Conservation (phyloP, 1,140 invertebrate species). For the Helicorthomorpha holstii region DNA sequence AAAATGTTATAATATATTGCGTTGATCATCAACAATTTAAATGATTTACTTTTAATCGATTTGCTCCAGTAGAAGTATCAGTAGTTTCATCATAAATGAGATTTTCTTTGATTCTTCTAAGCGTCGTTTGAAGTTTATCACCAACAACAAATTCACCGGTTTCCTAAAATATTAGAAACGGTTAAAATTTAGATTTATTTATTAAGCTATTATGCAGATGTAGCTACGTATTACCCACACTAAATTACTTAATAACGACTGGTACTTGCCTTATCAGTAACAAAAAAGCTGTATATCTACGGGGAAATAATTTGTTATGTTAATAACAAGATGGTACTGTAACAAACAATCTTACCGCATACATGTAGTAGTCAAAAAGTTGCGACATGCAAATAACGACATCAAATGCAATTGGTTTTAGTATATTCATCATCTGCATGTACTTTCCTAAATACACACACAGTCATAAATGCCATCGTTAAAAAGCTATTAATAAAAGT, state of each 20-base stretch:
- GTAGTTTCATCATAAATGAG: conserved; percentile 27
- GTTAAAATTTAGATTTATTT: no score
- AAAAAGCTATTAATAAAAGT: background rate
- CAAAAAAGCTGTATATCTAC: conserved; percentile 67
- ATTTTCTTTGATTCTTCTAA: conserved; percentile 57
- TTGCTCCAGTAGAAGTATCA: background rate
- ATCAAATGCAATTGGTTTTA: conserved; percentile 80
- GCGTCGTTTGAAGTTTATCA: conserved; percentile 46
- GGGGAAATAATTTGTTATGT: conserved; percentile 13
- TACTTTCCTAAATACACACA: conserved; percentile 27
- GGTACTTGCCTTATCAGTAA: conserved; percentile 44
- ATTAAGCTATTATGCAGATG: background rate
- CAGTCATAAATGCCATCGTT: background rate
- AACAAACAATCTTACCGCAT: conserved; percentile 35
- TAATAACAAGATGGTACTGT: background rate
- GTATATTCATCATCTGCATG: conserved; percentile 78
- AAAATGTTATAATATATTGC: no score
- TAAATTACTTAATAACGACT: conserved; percentile 8
- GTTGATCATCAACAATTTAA: no score
- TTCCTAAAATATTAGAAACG: no score
- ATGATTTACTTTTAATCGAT: background rate
- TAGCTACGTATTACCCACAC: background rate
- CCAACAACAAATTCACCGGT: conserved; percentile 11
- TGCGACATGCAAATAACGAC: conserved; percentile 81
- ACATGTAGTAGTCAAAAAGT: conserved; percentile 89